Percentiles rank a stretch among this genome's conserved stretches.
Conservation (phyloP, 1,140 invertebrate genomes). For the Rhyzopertha dominica region DNA sequence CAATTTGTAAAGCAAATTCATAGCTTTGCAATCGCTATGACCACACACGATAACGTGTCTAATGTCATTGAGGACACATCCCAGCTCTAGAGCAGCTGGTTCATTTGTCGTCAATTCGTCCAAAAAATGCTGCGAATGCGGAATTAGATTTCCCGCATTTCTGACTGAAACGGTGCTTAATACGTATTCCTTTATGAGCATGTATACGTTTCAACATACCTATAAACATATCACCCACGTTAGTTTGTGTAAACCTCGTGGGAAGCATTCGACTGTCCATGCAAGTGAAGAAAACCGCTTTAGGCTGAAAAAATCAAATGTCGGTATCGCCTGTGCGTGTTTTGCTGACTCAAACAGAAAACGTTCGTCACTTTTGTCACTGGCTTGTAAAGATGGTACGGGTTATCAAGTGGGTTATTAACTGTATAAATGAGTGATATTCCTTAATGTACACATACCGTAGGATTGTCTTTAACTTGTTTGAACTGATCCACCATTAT, state of each 20-base stretch:
- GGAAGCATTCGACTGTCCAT: conserved; percentile 97
- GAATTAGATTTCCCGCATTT: conserved; percentile 91
- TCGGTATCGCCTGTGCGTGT: neutral
- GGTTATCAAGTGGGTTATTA: neutral
- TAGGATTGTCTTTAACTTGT: conserved; percentile 78
- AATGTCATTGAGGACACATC: conserved; percentile 89
- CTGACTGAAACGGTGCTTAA: conserved; percentile 78
- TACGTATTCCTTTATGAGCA: neutral
- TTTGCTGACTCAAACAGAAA: neutral
- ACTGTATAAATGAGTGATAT: neutral
- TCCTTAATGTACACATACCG: conserved; percentile 55
- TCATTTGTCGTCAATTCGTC: conserved; percentile 88
- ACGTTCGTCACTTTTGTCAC: neutral
- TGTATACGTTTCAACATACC: conserved; percentile 52
- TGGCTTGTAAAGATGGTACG: conserved; percentile 2
- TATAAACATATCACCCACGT: conserved; percentile 96
- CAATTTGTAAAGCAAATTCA: conserved; percentile 85
- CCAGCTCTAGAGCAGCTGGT: conserved; percentile 89
- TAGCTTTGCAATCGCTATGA: conserved; percentile 96
- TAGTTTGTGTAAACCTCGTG: conserved; percentile 89
- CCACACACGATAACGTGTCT: conserved; percentile 93
- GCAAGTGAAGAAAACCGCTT: conserved; percentile 94
- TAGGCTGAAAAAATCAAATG: conserved; percentile 64
- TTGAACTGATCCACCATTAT: conserved; percentile 88
- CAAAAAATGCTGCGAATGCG: conserved; percentile 81